Percentiles rank a stretch among this genome's conserved stretches.
These are phyloP conservation scores for Hyla sarda DNA, from an alignment of 2,113 vertebrate genomes.

Conservation along the genomic window DNA sequence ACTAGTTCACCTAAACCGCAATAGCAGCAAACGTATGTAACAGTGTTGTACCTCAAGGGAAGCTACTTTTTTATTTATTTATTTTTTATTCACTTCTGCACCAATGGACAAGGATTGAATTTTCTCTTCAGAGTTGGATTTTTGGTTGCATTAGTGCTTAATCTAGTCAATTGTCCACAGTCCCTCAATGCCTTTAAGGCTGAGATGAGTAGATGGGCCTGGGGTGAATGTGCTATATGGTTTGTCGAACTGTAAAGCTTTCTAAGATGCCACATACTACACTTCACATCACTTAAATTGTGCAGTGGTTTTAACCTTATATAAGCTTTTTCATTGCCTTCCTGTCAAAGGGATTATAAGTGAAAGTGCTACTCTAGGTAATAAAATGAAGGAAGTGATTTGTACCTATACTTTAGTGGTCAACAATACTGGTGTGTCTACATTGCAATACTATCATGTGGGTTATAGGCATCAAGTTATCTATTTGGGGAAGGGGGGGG, in stretches of 20 bases:
- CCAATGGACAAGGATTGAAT: slow-evolving; percentile 69
- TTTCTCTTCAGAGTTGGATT: slow-evolving; percentile 70
- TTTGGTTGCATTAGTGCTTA: slow-evolving; percentile 73
- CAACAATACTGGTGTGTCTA: slow-evolving; percentile 3
- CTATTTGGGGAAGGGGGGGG: background rate
- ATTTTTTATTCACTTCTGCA: slow-evolving; percentile 71
- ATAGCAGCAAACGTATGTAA: slow-evolving; percentile 63
- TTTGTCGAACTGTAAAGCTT: slow-evolving; percentile 64
- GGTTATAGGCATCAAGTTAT: background rate
- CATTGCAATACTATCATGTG: background rate
- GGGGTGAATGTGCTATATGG: slow-evolving; percentile 63
- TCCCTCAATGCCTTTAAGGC: slow-evolving; percentile 64
- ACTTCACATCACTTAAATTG: slow-evolving; percentile 60
- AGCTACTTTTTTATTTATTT: slow-evolving; percentile 50
- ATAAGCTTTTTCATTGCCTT: slow-evolving; percentile 59
- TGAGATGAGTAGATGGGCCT: slow-evolving; percentile 67
- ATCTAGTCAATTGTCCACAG: slow-evolving; percentile 69
- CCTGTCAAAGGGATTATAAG: slow-evolving; percentile 58
- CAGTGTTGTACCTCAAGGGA: slow-evolving; percentile 67
- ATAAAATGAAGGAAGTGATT: slow-evolving; percentile 43
- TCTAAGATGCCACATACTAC: slow-evolving; percentile 62
- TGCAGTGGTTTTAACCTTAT: slow-evolving; percentile 55
- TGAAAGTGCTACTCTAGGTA: slow-evolving; percentile 55
- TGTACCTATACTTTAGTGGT: slow-evolving; percentile 9
- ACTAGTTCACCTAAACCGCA: slow-evolving; percentile 65